Conservation (phyloP, 2,888 invertebrate species). For the Eupithecia dodoneata region DNA sequence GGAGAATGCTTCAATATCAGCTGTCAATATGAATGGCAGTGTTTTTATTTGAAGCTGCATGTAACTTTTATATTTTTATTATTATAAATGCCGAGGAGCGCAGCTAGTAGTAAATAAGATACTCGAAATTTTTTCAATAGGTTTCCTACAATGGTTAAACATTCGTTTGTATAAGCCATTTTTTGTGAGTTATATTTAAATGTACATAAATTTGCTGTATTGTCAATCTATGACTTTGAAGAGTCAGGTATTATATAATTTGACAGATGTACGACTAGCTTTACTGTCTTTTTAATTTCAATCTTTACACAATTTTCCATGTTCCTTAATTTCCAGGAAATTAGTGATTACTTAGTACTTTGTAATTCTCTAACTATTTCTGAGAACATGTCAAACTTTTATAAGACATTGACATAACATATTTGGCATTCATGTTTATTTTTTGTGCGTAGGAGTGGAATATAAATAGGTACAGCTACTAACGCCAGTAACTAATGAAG, state of each 20-base stretch:
- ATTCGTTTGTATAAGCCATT: neutral
- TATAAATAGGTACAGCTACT: neutral
- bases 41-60: neutral
- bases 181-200: neutral
- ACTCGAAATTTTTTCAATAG: neutral
- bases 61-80: neutral
- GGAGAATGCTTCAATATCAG: neutral
- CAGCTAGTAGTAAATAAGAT: neutral
- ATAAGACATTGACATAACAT: neutral
- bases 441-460: neutral
- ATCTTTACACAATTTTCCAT: neutral
- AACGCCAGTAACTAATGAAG: neutral
- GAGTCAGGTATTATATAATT: neutral
- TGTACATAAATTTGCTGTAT: neutral
- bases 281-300: neutral
- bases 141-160: neutral
- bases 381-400: neutral
- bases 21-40: neutral
- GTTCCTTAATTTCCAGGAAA: neutral
- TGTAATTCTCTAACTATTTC: neutral
- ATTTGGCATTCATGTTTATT: neutral
- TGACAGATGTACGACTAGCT: neutral
- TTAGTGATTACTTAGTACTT: neutral
- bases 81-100: too few species aligned
- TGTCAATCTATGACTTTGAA: neutral